Evolutionary conservation across 2,888 invertebrate genomes (phyloP).

Genomic region (Beris morrisii): DNA sequence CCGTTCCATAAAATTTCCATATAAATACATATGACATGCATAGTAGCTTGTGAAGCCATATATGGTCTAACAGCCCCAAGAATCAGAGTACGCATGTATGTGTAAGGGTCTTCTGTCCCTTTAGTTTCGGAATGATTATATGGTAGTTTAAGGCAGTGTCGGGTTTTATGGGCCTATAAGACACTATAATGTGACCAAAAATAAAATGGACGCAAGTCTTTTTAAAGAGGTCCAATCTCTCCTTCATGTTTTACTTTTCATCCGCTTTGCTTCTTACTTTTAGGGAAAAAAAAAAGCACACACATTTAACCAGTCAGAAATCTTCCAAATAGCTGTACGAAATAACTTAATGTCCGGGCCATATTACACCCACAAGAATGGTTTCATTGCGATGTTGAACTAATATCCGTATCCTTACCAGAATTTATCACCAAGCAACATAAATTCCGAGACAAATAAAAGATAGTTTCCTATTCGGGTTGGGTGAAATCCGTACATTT

Average conservation of each 20-base stretch:
- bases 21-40: slow-evolving; percentile 12
- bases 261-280: neutral
- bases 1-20: slow-evolving; percentile 30
- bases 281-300: slow-evolving; percentile 4
- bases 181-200: slow-evolving; percentile 33
- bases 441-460: too few relatives aligned
- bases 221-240: slow-evolving; percentile 20
- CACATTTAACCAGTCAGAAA: neutral
- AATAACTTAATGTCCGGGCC: slow-evolving; percentile 29
- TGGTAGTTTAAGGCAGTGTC: slow-evolving; percentile 31
- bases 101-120: slow-evolving; percentile 5
- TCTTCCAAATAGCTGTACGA: slow-evolving; percentile 4
- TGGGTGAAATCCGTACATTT: too few relatives aligned
- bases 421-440: too few relatives aligned
- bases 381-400: slow-evolving; percentile 14
- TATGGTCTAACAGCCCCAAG: too few relatives aligned
- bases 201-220: slow-evolving; percentile 30
- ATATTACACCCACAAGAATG: slow-evolving; percentile 16
- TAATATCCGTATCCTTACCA: slow-evolving; percentile 14
- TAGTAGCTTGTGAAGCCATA: neutral
- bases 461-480: too few relatives aligned
- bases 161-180: slow-evolving; percentile 32
- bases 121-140: slow-evolving; percentile 23
- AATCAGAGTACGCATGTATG: too few relatives aligned
- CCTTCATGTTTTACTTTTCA: too few relatives aligned